These are phyloP conservation scores for Hirtodrosophila confusa DNA, from an alignment of 2,888 invertebrate genomes.

Conservation along the genomic window DNA sequence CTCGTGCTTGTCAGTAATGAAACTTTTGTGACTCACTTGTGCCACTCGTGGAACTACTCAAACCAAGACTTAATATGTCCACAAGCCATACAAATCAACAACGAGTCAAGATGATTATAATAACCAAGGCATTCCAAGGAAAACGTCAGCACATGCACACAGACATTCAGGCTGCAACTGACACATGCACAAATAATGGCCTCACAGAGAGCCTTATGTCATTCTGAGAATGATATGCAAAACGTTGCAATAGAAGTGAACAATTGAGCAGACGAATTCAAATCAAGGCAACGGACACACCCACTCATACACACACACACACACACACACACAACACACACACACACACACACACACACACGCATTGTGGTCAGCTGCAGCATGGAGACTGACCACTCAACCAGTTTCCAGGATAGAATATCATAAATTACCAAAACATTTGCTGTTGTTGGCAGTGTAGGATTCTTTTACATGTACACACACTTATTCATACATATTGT, in stretches of 20 bases:
- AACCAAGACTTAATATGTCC: conserved; percentile 25
- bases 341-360: conserved; percentile 2
- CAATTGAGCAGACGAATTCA: conserved; percentile 26
- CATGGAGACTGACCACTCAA: conserved; percentile 14
- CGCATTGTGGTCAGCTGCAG: conserved; percentile 41
- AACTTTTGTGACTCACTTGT: neutral
- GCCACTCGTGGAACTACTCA: neutral
- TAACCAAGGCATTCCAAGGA: conserved; percentile 18
- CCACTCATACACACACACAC: neutral
- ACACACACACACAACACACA: neutral
- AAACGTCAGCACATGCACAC: conserved; percentile 4
- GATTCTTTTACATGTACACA: conserved; percentile 18
- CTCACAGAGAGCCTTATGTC: conserved; percentile 14
- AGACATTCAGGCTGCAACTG: conserved; percentile 20
- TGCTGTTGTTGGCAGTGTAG: conserved; percentile 39
- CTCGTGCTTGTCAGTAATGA: conserved; percentile 7
- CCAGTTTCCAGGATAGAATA: conserved; percentile 25
- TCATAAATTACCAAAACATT: conserved; percentile 52
- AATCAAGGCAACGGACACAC: conserved; percentile 19
- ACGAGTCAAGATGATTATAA: conserved; percentile 25
- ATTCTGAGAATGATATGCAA: conserved; percentile 11
- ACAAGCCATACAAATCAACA: conserved; percentile 22
- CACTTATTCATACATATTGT: neutral
- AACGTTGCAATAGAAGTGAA: conserved; percentile 24
- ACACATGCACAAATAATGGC: conserved; percentile 24